Percentiles rank a stretch among this genome's conserved stretches.
Conservation (phyloP, 2,113 vertebrate species). For the Madoqua kirkii region DNA sequence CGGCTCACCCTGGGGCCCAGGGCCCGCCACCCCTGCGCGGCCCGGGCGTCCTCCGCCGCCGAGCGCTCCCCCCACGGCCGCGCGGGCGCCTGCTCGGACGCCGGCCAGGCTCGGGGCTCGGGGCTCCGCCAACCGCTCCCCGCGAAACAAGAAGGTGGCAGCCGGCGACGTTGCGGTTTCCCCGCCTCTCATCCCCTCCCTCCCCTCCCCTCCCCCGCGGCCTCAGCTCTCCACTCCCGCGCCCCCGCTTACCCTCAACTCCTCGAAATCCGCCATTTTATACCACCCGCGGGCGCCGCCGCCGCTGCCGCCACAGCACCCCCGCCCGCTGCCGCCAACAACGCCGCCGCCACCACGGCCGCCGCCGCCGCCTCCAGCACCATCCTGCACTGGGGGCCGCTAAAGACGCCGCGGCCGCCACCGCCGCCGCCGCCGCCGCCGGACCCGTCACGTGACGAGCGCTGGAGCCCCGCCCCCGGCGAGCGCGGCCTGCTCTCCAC, state of each 20-base stretch:
- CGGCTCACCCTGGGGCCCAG: neutral
- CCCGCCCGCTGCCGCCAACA: constrained; percentile 35
- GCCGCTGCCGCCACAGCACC: constrained; percentile 63
- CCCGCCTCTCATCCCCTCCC: neutral
- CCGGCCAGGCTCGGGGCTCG: neutral
- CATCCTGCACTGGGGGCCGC: constrained; percentile 72
- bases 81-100: neutral
- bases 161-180: constrained; percentile 13
- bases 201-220: constrained; percentile 27
- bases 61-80: neutral
- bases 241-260: constrained; percentile 84
- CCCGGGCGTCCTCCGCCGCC: neutral
- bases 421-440: neutral
- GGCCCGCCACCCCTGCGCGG: neutral
- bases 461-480: constrained; percentile 41
- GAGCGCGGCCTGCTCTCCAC: constrained; percentile 22
- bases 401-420: constrained; percentile 58
- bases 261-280: constrained; percentile 91
- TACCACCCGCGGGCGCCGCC: constrained; percentile 64
- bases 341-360: constrained; percentile 52
- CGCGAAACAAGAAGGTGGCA: neutral
- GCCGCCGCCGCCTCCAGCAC: constrained; percentile 59
- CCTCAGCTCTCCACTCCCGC: constrained; percentile 23
- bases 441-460: constrained; percentile 54
- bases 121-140: constrained; percentile 11